These are phyloP conservation scores for Fragum fragum DNA, from an alignment of 2,888 invertebrate species.

Conservation along the genomic window DNA sequence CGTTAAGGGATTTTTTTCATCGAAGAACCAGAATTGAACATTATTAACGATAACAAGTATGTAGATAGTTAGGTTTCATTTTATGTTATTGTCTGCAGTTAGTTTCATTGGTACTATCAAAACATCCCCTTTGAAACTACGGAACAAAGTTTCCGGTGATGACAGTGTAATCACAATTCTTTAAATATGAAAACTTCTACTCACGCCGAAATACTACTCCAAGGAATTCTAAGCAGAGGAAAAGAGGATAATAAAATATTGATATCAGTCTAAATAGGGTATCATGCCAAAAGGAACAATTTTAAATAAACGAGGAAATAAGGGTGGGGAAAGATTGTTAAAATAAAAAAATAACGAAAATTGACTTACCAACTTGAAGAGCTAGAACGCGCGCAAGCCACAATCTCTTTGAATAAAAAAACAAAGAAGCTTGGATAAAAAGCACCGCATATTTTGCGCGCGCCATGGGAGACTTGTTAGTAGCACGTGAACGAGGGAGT, in stretches of 20 bases:
- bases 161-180: too few relatives aligned
- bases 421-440: not conserved
- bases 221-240: constrained; percentile 20
- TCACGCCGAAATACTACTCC: constrained; percentile 25
- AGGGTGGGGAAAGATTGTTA: not conserved
- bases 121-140: too few relatives aligned
- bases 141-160: too few relatives aligned
- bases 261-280: too few relatives aligned
- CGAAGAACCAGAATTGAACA: too few relatives aligned
- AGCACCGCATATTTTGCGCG: constrained; percentile 1
- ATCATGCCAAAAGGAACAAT: not conserved
- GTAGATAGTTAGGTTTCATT: too few relatives aligned
- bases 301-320: not conserved
- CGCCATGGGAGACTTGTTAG: constrained; percentile 12
- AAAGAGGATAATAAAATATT: not conserved
- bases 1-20: too few relatives aligned
- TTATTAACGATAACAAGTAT: too few relatives aligned
- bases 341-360: not conserved
- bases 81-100: too few relatives aligned
- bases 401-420: not conserved
- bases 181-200: not conserved
- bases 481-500: constrained; percentile 13
- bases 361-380: not conserved
- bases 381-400: not conserved
- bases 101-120: too few relatives aligned